phyloP scores from a whole-genome alignment of 2,113 vertebrate genomes.

The Ceuthmochares aereus region DNA sequence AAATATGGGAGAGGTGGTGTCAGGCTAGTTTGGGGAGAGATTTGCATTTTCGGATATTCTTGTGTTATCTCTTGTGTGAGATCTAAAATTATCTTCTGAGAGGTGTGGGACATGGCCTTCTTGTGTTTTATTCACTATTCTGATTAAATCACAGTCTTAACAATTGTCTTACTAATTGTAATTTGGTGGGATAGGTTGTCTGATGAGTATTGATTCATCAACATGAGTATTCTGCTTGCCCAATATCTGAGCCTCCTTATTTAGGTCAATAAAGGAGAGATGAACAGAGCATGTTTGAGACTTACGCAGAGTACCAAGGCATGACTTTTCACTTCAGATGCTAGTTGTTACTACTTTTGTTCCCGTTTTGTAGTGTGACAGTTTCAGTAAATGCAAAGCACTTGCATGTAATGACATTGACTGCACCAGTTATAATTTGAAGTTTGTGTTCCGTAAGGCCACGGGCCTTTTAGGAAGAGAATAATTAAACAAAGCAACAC shows the following conservation, averaged over 20 bases:
- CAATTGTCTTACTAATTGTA: not conserved
- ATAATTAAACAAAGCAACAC: not conserved
- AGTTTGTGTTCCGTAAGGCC: not conserved
- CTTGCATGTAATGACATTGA: not conserved
- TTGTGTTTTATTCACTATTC: not conserved
- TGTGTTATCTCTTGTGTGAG: not conserved
- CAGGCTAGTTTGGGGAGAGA: not conserved
- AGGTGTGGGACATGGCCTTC: not conserved
- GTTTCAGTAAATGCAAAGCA: not conserved
- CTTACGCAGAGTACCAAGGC: not conserved
- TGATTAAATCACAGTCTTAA: not conserved
- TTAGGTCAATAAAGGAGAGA: not conserved
- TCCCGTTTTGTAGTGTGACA: not conserved
- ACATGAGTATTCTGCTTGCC: rapidly evolving
- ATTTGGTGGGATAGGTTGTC: not conserved
- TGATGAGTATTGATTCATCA: not conserved
- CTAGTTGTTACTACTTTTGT: not conserved
- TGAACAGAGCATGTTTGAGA: not conserved
- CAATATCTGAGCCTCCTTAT: not conserved
- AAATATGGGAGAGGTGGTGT: not conserved
- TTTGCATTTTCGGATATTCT: not conserved
- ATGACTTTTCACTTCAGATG: not conserved
- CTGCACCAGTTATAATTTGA: not conserved
- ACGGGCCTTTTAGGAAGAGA: not conserved
- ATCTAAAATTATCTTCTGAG: not conserved